Conservation (phyloP, 2,113 vertebrate species). For the Noturus placidus region DNA sequence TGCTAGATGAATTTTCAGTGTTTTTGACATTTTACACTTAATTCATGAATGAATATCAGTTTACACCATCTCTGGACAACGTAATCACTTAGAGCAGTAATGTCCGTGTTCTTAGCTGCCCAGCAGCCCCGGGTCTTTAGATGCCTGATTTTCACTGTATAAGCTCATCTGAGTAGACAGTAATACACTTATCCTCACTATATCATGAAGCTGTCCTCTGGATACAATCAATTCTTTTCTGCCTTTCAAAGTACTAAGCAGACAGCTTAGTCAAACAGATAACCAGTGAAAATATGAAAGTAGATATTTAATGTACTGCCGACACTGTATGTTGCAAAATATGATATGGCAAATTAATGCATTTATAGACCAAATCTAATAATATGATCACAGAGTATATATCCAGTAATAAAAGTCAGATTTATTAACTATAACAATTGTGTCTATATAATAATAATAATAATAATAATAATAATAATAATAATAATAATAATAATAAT, state of each 20-base stretch:
- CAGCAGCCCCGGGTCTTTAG: constrained; percentile 22
- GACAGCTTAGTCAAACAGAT: constrained; percentile 2
- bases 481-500: no score
- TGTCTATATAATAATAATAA: no score
- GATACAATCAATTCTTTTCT: constrained; percentile 34
- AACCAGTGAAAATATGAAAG: neutral
- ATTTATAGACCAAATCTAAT: constrained; percentile 15
- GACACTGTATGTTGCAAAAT: neutral
- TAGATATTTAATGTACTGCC: neutral
- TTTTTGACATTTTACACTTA: constrained; percentile 15
- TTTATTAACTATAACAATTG: constrained; percentile 12
- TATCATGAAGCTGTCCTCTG: constrained; percentile 37
- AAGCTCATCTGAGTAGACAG: constrained; percentile 38
- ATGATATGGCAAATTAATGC: neutral
- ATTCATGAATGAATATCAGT: constrained; percentile 25
- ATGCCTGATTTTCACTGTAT: constrained; percentile 35
- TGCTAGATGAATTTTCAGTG: constrained; percentile 16
- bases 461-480: no score
- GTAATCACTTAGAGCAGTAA: constrained; percentile 32
- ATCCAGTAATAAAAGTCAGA: neutral
- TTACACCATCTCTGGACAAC: constrained; percentile 31
- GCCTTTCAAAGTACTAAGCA: constrained; percentile 38
- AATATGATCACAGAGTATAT: neutral
- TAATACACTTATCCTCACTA: constrained; percentile 34
- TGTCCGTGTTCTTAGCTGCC: constrained; percentile 21